Conservation (phyloP, 2,888 invertebrate genomes). For the Pandemis cinnamomeana region DNA sequence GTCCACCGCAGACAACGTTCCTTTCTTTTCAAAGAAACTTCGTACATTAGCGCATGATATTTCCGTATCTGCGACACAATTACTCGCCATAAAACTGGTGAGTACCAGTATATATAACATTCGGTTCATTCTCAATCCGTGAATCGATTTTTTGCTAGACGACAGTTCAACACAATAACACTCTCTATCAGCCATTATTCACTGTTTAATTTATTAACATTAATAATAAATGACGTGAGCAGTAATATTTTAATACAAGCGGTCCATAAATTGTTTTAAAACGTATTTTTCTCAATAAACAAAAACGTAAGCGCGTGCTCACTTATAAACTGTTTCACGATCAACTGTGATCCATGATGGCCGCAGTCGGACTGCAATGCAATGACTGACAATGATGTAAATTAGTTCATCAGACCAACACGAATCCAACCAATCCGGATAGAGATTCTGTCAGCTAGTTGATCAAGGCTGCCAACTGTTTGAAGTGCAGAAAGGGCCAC, state of each 20-base stretch:
- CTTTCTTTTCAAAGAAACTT: conserved; percentile 79
- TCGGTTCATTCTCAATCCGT: conserved; percentile 79
- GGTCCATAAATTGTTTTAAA: conserved; percentile 53
- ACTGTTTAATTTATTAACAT: conserved; percentile 54
- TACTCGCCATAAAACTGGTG: conserved; percentile 67
- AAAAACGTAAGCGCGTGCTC: conserved; percentile 8
- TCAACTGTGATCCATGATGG: conserved; percentile 79
- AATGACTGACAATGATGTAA: conserved; percentile 55
- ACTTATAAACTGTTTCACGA: neutral
- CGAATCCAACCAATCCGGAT: conserved; percentile 7
- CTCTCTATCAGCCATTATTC: conserved; percentile 80
- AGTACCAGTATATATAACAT: conserved; percentile 77
- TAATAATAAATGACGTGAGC: conserved; percentile 48
- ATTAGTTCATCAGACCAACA: conserved; percentile 14
- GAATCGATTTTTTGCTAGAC: conserved; percentile 83
- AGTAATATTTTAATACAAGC: conserved; percentile 44
- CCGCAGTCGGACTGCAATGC: conserved; percentile 70
- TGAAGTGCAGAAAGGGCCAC: neutral
- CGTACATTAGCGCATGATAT: conserved; percentile 81
- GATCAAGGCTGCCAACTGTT: conserved; percentile 13
- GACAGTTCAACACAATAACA: conserved; percentile 81
- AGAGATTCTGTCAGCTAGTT: conserved; percentile 11
- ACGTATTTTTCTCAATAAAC: conserved; percentile 13
- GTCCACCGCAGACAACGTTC: conserved; percentile 77
- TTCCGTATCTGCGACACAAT: conserved; percentile 69